phyloP scores from a whole-genome alignment of 2,888 invertebrate species.

The Agrochola circellaris region DNA sequence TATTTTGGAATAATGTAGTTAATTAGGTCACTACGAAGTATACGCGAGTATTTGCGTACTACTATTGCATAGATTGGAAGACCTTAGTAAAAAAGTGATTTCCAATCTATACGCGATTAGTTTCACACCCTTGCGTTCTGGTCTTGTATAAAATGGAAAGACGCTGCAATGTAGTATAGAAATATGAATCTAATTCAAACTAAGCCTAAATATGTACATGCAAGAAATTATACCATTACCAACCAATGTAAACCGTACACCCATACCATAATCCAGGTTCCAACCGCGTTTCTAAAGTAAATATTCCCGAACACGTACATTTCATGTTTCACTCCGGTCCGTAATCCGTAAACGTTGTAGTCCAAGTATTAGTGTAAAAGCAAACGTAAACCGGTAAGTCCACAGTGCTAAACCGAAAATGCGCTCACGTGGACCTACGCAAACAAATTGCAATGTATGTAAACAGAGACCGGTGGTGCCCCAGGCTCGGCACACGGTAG shows the following conservation, averaged over 20 bases:
- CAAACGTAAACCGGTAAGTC: slow-evolving; percentile 55
- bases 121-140: no score
- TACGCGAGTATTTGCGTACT: no score
- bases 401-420: slow-evolving; percentile 62
- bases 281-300: slow-evolving; percentile 31
- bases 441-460: slow-evolving; percentile 76
- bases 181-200: neutral
- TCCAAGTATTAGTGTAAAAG: slow-evolving; percentile 47
- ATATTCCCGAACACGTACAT: slow-evolving; percentile 35
- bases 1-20: no score
- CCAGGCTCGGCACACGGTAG: slow-evolving; percentile 57
- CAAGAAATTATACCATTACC: slow-evolving; percentile 11
- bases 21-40: no score
- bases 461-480: slow-evolving; percentile 61
- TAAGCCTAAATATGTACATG: neutral
- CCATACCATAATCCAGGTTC: slow-evolving; percentile 18
- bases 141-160: no score
- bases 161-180: neutral
- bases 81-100: no score
- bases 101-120: no score
- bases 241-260: neutral
- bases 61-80: no score
- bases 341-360: slow-evolving; percentile 47
- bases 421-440: slow-evolving; percentile 65
- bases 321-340: slow-evolving; percentile 39